Base-by-base conservation (phyloP, 37 sponge, comb jelly and placozoan genomes). In the Halichondria panicea region DNA sequence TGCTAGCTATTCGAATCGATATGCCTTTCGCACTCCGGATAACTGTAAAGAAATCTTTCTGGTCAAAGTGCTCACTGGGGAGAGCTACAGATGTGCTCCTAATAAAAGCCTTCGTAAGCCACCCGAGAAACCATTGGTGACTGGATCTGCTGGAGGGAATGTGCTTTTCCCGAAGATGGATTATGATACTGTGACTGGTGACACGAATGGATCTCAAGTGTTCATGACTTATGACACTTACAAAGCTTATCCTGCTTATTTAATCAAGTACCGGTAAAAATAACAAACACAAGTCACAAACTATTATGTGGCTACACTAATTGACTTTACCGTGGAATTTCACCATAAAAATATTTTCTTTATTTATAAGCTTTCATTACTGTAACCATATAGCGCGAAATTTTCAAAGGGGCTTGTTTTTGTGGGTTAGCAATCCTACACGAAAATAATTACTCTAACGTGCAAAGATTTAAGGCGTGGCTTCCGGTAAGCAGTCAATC, bases 171-270 rank as follows among this genome's bases (percentile, higher is more conserved):
- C 36, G n/a, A 53, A 76, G 0, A 38, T 67, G 30, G 38, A 59
- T 13, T 91, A 86, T 55, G 87, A 91, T 42, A 82, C 83, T 32
- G 92, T 91, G 11, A 78, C 72, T 35, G 92, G 87, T 0, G 60
- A 12, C 2, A 82, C 92, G 0, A 55, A 45, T 9, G 87, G 78
- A 25, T 61, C 77, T 25, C 69, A 65, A 48, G 87, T 91, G 1
- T 91, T 43, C 46, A 82, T 91, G 79, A 71, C 74, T 6, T 91
- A 91, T 73, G 80, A 90, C 42, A 85, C 80, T 62, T 62, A 66
- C 65, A 79, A 85, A 43, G 82, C 91, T 25, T 90, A 90, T 56
- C 91, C 91, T 33, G 84, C 80, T 27, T 90, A 90, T 40, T 63
- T 90, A 24, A 75, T 90, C 53, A 80, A 76, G 42, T 86, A 77